These are phyloP conservation scores for Anthopleura xanthogrammica DNA, from an alignment of 92 coral and sea anemone species.

Conservation along the genomic window DNA sequence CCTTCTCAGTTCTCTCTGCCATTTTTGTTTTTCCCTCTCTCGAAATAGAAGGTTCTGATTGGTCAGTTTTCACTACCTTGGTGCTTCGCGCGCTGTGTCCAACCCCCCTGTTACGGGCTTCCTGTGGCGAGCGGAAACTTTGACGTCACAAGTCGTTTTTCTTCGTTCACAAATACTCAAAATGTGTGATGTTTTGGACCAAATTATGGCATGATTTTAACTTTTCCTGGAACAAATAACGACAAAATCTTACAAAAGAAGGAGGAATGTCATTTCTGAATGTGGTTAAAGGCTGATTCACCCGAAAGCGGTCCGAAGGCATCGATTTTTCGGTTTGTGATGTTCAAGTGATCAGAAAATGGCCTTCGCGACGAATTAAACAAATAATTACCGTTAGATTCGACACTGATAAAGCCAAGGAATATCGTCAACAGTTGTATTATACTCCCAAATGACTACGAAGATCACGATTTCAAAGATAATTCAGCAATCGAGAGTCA, in stretches of 20 bases:
- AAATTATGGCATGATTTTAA: background rate
- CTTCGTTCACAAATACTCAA: background rate
- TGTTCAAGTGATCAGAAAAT: background rate
- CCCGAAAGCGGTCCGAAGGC: background rate
- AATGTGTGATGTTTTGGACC: background rate
- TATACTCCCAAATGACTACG: background rate
- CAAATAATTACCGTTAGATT: background rate
- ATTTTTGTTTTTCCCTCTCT: too few relatives aligned
- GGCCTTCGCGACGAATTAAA: slow-evolving; percentile 9
- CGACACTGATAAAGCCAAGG: background rate
- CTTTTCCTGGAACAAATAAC: background rate
- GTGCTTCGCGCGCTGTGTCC: too few relatives aligned
- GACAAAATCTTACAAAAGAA: background rate
- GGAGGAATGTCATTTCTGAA: background rate
- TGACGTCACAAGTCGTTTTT: background rate
- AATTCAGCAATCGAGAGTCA: background rate
- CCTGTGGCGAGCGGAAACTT: background rate
- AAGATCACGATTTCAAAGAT: background rate
- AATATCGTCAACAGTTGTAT: background rate
- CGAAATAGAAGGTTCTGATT: too few relatives aligned
- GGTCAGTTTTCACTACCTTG: too few relatives aligned
- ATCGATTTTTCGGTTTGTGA: background rate
- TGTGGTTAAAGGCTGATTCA: background rate
- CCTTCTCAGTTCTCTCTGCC: too few relatives aligned
- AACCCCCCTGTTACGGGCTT: background rate